Evolutionary conservation across 2,888 invertebrate species (phyloP), one percentile per base, ranked within the genome.

Genomic region (Acronicta psi): DNA sequence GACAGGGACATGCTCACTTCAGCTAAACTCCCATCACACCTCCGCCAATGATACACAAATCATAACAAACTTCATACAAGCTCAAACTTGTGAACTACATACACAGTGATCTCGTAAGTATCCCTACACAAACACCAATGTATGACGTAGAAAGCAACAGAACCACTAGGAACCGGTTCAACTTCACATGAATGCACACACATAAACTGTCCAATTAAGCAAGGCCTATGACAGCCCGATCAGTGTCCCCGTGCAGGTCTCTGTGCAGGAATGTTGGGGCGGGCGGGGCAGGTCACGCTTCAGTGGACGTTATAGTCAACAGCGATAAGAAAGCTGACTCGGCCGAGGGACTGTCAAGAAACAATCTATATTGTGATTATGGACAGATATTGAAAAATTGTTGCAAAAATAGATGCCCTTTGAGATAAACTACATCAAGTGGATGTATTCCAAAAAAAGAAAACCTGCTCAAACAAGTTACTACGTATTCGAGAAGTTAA

Each of bases 71-170:
- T 87, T 85, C 83, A 83, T 84, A 85, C 83, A 80, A 78, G 79
- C 80, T 83, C 83, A 83, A 88, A 87, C 83, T 87, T 87, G 88
- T 86, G 85, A 83, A 83, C 79, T 82, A 84, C 82, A 82, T 77
- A 73, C 75, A 72, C 66, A 78, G 70, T 73, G 69, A 71, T 75
- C 73, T 81, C 85, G 88, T 88, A 90, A 85, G 88, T 85, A 88
- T 87, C 82, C 81, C 80, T 84, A 88, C 82, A 87, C 83, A 88
- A 87, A 88, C 87, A 79, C 73, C 83, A 71, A 85, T 85, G 87
- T 88, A 87, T 92, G 89, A 91, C 91, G 90, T 90, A 87, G 90
- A 90, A 89, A 89, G 90, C 89, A 86, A 87, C 85, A 87, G 83
- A 83, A 83, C 84, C 83, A 85, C 83, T 80, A 86, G 77, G 81